A percentile compares a stretch with the other conserved stretches of the same genome.
Conservation (phyloP, 30 jellyfish, hydroid and myxozoan genomes). For the Nemopilema nomurai region DNA sequence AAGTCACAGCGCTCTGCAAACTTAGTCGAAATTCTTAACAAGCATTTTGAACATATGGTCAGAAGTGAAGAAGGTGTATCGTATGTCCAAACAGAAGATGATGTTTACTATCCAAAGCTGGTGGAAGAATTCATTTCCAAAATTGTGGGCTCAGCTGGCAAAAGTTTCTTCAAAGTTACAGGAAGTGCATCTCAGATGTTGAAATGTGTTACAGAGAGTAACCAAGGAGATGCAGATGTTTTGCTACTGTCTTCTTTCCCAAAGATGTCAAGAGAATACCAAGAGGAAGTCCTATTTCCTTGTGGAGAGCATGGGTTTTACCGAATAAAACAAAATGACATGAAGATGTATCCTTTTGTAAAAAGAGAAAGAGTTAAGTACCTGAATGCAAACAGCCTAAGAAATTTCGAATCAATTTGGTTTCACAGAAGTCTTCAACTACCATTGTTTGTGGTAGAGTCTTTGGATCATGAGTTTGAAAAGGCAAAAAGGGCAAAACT, state of each 20-base stretch:
- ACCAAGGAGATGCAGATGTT: conserved; percentile 56
- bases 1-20: not conserved
- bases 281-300: conserved; percentile 15
- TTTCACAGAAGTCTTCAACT: conserved; percentile 29
- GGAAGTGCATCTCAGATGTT: conserved; percentile 66
- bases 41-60: conserved; percentile 33
- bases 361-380: not conserved
- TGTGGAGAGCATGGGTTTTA: conserved; percentile 48
- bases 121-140: not conserved
- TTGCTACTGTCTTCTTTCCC: conserved; percentile 44
- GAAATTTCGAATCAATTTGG: conserved; percentile 55
- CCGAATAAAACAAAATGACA: conserved; percentile 18
- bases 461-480: conserved; percentile 21
- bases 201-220: conserved; percentile 38
- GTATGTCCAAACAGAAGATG: conserved; percentile 33
- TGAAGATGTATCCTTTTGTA: conserved; percentile 31
- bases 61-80: conserved; percentile 25
- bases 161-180: conserved; percentile 9
- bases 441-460: conserved; percentile 18
- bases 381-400: conserved; percentile 41
- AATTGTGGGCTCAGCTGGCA: conserved; percentile 21
- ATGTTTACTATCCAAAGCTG: conserved; percentile 9
- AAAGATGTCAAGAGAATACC: conserved; percentile 8
- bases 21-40: not conserved
- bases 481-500: conserved; percentile 23